Evolutionary conservation across 2,797 vertebrate species (phyloP).

Genomic region (Halcyon badia): DNA sequence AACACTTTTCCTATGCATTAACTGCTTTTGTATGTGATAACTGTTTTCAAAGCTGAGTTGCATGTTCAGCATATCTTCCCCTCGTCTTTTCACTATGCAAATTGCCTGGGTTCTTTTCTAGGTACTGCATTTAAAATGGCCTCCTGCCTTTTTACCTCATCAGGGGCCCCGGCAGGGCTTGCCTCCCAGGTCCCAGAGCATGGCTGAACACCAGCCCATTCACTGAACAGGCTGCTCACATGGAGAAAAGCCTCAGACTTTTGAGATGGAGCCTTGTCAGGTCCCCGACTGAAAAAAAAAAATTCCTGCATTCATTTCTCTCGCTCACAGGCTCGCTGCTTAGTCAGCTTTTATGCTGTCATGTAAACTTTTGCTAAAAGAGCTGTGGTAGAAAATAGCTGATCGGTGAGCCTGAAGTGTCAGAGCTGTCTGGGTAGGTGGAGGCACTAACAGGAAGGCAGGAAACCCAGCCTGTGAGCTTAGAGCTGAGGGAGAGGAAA

Average conservation of each 20-base stretch:
- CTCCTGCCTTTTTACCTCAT: neutral
- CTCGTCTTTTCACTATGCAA: neutral
- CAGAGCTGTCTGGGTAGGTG: constrained; percentile 85
- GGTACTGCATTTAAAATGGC: neutral
- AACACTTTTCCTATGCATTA: neutral
- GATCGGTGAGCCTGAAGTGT: constrained; percentile 82
- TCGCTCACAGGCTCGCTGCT: constrained; percentile 70
- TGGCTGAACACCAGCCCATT: neutral
- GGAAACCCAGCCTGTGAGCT: constrained; percentile 74
- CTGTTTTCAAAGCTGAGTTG: neutral
- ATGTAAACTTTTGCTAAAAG: constrained; percentile 76
- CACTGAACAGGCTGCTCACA: neutral
- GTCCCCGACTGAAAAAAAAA: neutral
- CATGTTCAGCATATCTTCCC: neutral
- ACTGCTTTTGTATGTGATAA: neutral
- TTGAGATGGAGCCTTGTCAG: constrained; percentile 8
- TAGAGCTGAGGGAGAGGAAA: constrained; percentile 62
- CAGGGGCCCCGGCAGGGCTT: fast-evolving
- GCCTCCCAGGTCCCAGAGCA: neutral
- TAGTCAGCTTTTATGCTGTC: constrained; percentile 83
- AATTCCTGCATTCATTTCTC: constrained; percentile 28
- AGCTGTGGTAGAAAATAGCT: constrained; percentile 85
- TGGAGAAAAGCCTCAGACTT: constrained; percentile 9
- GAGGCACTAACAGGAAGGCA: constrained; percentile 83
- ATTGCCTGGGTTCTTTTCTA: neutral